phyloP scores from a whole-genome alignment of 2,888 invertebrate genomes.

The Plagodis dolabraria region DNA sequence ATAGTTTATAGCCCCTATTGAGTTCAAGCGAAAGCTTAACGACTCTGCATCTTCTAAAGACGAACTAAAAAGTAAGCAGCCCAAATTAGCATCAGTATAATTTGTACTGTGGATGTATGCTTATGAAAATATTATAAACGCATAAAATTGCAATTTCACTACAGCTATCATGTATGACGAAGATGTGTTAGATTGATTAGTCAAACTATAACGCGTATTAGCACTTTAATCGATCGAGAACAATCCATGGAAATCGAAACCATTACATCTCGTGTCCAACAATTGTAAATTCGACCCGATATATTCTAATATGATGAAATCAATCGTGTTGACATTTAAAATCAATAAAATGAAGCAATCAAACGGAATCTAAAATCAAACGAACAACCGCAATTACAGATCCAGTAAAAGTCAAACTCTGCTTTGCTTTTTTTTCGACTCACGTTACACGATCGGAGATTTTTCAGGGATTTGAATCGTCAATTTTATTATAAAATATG shows the following conservation, averaged over 20 bases:
- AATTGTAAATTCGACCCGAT: neutral
- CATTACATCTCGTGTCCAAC: conserved; percentile 5
- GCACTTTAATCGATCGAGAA: conserved; percentile 2
- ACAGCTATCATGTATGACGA: neutral
- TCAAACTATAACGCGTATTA: conserved; percentile 9
- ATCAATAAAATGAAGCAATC: conserved; percentile 18
- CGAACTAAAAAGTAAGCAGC: neutral
- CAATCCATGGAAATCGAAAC: conserved; percentile 15
- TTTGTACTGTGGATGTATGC: too few relatives aligned
- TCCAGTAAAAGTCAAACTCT: neutral
- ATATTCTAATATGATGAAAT: conserved; percentile 3
- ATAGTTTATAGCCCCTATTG: conserved; percentile 10
- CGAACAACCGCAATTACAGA: conserved; percentile 1
- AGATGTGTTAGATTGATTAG: conserved; percentile 16
- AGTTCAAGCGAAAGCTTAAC: conserved; percentile 15
- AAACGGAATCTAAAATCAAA: conserved; percentile 7
- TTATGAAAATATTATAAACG: too few relatives aligned
- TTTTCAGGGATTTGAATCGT: too few relatives aligned
- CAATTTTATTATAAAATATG: too few relatives aligned
- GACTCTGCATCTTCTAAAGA: neutral
- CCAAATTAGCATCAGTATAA: neutral
- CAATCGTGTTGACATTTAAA: conserved; percentile 15
- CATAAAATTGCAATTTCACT: too few relatives aligned
- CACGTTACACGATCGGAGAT: too few relatives aligned
- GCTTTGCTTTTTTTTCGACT: too few relatives aligned